Conservation (phyloP, 2,888 invertebrate genomes). For the Theretra japonica region DNA sequence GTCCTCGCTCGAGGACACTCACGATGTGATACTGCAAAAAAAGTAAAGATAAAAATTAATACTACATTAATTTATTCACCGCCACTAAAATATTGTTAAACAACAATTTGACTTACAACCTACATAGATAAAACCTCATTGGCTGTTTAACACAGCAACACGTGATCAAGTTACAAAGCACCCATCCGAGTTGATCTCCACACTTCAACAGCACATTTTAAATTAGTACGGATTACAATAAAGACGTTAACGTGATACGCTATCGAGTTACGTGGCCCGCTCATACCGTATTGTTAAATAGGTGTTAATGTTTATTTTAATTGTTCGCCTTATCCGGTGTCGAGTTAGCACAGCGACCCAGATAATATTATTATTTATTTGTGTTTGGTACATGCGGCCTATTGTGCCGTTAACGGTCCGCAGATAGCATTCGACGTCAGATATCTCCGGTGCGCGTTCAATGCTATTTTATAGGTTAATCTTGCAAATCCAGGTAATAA, state of each 20-base stretch:
- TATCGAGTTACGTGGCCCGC: constrained; percentile 54
- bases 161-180: constrained; percentile 63
- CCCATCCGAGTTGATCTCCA: constrained; percentile 49
- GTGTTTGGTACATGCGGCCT: constrained; percentile 61
- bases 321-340: constrained; percentile 74
- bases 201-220: constrained; percentile 53
- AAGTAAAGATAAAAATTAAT: constrained; percentile 9
- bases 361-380: constrained; percentile 67
- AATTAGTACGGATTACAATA: constrained; percentile 58
- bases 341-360: constrained; percentile 72
- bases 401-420: constrained; percentile 77
- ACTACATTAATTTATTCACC: constrained; percentile 16
- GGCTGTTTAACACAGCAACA: constrained; percentile 62
- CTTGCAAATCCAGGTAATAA: constrained; percentile 35
- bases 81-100: constrained; percentile 56
- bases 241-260: constrained; percentile 55
- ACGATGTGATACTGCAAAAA: constrained; percentile 3
- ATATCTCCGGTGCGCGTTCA: constrained; percentile 28
- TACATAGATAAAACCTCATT: constrained; percentile 64
- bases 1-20: constrained; percentile 16
- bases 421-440: constrained; percentile 55
- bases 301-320: constrained; percentile 69
- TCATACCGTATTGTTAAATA: constrained; percentile 57
- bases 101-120: constrained; percentile 64
- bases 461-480: constrained; percentile 32